These are phyloP conservation scores for Emmelina monodactyla DNA, from an alignment of 2,888 invertebrate species.

Conservation along the genomic window DNA sequence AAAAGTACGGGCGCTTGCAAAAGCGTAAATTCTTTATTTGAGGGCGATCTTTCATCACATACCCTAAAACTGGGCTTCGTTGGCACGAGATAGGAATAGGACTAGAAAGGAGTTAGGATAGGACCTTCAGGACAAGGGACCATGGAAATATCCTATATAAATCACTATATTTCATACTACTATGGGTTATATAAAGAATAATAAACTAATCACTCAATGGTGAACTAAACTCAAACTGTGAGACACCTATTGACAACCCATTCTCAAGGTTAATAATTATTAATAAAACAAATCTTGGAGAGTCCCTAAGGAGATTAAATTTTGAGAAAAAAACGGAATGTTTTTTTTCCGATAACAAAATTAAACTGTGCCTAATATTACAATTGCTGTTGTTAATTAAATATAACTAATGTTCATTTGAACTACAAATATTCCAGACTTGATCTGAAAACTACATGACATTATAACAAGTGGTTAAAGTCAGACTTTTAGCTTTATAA, in stretches of 20 bases:
- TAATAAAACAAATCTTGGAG: too few species aligned
- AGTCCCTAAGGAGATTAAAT: too few species aligned
- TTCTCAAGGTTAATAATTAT: too few species aligned
- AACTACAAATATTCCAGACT: constrained; percentile 49
- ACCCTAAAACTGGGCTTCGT: constrained; percentile 43
- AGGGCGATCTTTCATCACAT: constrained; percentile 22
- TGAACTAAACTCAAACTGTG: constrained; percentile 11
- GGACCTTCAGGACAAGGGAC: constrained; percentile 40
- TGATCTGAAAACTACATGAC: constrained; percentile 49
- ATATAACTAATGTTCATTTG: constrained; percentile 37
- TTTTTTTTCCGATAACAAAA: constrained; percentile 42
- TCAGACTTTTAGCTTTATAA: constrained; percentile 62
- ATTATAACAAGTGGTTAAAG: constrained; percentile 56
- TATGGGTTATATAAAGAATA: constrained; percentile 17
- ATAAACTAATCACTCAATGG: constrained; percentile 18
- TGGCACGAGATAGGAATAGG: constrained; percentile 58
- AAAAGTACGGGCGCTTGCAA: too few species aligned
- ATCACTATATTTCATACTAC: not conserved
- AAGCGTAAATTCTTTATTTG: too few species aligned
- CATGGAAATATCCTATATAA: constrained; percentile 14
- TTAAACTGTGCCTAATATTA: constrained; percentile 37
- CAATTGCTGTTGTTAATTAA: constrained; percentile 36
- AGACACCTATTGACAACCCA: too few species aligned
- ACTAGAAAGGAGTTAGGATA: constrained; percentile 56
- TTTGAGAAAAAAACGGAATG: constrained; percentile 45